Base-by-base conservation (phyloP, 2,797 vertebrate genomes). In the Mormyrus proboscirostris region DNA sequence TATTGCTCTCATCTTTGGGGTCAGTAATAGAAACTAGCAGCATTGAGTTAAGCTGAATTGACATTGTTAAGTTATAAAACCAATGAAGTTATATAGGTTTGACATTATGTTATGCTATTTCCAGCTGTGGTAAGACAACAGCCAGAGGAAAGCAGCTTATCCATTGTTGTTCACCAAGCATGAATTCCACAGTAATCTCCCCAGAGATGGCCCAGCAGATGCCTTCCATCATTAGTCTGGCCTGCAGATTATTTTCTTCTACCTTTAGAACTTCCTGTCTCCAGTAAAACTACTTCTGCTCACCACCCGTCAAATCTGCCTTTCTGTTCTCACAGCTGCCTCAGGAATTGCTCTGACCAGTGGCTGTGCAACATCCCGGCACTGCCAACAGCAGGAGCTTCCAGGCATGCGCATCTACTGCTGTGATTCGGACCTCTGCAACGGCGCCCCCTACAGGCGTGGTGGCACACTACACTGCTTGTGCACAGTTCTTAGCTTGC, bases 361-460 rank as follows among this genome's bases (percentile, higher is more conserved):
- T 1, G 97, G 97, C 89, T 98, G 97, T 16, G 97, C 97, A 93
- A 98, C 97, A 2, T 98, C 97, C 55, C 97, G 97, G 88, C 97
- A 98, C 94, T 97, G 97, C 95, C 97, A 98, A 92, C 97, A 98
- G 92, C 97, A 96, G 89, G 97, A 98, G 92, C 95, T 98, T 90
- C 97, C 97, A 0, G 97, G 97, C 33, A 96, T 96, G 89, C 94
- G 95, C 84, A 96, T 97, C 94, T 95, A 96, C 93, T 96, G 96
- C 94, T 97, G 97, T 0, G 95, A 95, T 92, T 94, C 95, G 0
- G 97, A 97, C 89, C 96, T 98, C 33, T 97, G 97, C 94, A 96
- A 97, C 91, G 79, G 92, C 22, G 88, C 96, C 93, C 91, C 93
- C 57, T 0, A 91, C 88, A 92, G 95, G 91, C 88, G 88, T 4